A percentile compares a stretch with the other conserved stretches of the same genome.
Conservation (phyloP, 2,888 invertebrate species). For the Thecocarcelia acutangulata region DNA sequence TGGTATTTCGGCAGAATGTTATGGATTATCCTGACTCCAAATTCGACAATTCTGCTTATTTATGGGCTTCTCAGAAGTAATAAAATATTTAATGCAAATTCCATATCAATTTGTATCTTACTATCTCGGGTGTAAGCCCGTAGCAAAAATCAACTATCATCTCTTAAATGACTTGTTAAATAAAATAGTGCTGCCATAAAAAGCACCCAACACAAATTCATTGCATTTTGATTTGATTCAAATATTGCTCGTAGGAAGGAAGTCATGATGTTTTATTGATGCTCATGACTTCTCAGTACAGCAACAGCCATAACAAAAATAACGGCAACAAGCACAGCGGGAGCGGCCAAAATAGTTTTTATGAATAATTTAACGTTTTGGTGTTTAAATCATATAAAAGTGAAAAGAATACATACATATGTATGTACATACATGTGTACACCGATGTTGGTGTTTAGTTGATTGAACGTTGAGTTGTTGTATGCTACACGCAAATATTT, state of each 20-base stretch:
- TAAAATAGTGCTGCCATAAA: too few relatives aligned
- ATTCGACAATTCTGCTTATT: too few relatives aligned
- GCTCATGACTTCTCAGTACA: slow-evolving; percentile 49
- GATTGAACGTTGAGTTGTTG: slow-evolving; percentile 59
- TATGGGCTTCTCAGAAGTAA: too few relatives aligned
- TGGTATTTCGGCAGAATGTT: too few relatives aligned
- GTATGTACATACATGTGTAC: too few relatives aligned
- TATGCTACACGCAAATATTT: slow-evolving; percentile 65
- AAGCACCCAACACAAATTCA: too few relatives aligned
- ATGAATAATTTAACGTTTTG: slow-evolving; percentile 47
- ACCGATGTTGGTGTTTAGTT: slow-evolving; percentile 38
- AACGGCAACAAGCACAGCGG: slow-evolving; percentile 29
- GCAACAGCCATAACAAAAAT: slow-evolving; percentile 5
- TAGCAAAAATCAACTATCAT: too few relatives aligned
- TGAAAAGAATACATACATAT: slow-evolving; percentile 6
- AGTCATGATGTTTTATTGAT: slow-evolving; percentile 38
- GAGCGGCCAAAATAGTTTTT: slow-evolving; percentile 33
- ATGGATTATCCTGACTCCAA: too few relatives aligned
- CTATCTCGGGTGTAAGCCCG: too few relatives aligned
- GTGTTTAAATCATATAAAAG: slow-evolving; percentile 30
- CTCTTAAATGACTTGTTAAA: too few relatives aligned
- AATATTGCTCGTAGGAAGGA: slow-evolving; percentile 31
- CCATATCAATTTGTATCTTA: too few relatives aligned
- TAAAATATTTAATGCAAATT: too few relatives aligned
- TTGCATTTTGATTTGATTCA: slow-evolving; percentile 25